Percentiles rank a stretch among this genome's conserved stretches.
phyloP scores from a whole-genome alignment of 2,797 vertebrate genomes.

The Triplophysa yarkandensis region DNA sequence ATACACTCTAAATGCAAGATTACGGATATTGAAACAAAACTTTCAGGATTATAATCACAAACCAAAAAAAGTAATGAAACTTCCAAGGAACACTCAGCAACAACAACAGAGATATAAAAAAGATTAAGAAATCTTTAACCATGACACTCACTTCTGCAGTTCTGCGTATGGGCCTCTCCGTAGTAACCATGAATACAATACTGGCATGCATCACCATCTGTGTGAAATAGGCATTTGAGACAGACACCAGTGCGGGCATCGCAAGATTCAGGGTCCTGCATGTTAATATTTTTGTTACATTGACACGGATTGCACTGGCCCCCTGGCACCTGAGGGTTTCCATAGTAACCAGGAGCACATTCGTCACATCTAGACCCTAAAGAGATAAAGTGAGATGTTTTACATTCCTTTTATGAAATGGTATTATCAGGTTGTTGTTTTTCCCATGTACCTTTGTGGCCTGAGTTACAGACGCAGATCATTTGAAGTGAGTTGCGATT shows the following conservation, averaged over 20 bases:
- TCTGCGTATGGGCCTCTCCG: constrained; percentile 84
- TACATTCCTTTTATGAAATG: background rate
- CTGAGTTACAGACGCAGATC: constrained; percentile 84
- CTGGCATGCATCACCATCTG: constrained; percentile 85
- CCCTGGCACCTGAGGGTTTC: constrained; percentile 81
- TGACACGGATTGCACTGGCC: constrained; percentile 85
- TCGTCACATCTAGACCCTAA: constrained; percentile 87
- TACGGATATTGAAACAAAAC: constrained; percentile 23
- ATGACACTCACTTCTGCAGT: constrained; percentile 87
- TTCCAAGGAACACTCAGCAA: no score
- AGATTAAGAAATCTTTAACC: no score
- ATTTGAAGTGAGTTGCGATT: constrained; percentile 77
- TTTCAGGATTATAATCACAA: no score
- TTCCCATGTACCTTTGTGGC: constrained; percentile 85
- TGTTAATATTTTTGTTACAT: constrained; percentile 92
- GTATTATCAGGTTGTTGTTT: background rate
- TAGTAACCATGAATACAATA: constrained; percentile 87
- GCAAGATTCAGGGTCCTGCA: constrained; percentile 84
- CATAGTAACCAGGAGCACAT: constrained; percentile 88
- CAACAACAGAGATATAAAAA: no score
- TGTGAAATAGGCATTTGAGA: constrained; percentile 87
- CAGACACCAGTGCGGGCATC: constrained; percentile 82
- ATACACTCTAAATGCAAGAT: constrained; percentile 79
- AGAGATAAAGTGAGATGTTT: background rate
- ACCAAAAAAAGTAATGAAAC: no score